Evolutionary conservation across 2,113 vertebrate genomes (phyloP), one percentile per base, ranked within the genome.

Genomic region (Leucoraja erinaceus): DNA sequence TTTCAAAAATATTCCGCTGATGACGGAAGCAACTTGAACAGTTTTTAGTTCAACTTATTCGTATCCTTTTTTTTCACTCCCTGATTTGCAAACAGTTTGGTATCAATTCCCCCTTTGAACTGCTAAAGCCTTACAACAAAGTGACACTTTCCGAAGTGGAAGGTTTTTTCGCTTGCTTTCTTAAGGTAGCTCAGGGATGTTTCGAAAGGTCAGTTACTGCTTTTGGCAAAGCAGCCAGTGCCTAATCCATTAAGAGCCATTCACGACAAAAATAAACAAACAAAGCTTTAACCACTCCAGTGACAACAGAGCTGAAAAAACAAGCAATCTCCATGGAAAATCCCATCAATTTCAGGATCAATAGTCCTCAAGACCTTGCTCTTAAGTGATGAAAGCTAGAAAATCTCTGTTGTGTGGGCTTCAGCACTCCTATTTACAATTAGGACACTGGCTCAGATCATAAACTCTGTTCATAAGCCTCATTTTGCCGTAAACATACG

Each of bases 251-350:
- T 97, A 97, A 97, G 95, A 96, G 96, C 96, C 94, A 96, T 97
- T 97, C 96, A 97, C 94, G 95, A 95, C 93, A 97, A 97, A 47
- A 97, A 97, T 96, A 97, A 97, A 97, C 96, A 97, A 97, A 97
- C 95, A 97, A 95, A 96, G 96, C 95, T 96, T 97, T 97, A 97
- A 97, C 96, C 95, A 96, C 96, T 97, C 96, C 95, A 96, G 94
- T 94, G 94, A 96, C 96, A 96, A 96, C 95, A 96, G 96, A 76
- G 93, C 95, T 96, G 95, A 96, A 96, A 94, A 96, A 97, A 96
- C 96, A 96, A 96, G 95, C 95, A 95, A 94, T 94, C 94, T 95
- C 94, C 94, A 94, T 93, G 88, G 94, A 95, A 96, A 97, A 96
- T 95, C 95, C 95, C 93, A 95, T 95, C 95, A 96, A 96, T 97